Evolutionary conservation across 30 jellyfish, hydroid and myxozoan genomes (phyloP), one percentile per base, ranked within the genome.

Genomic region (Aurelia coerulea): DNA sequence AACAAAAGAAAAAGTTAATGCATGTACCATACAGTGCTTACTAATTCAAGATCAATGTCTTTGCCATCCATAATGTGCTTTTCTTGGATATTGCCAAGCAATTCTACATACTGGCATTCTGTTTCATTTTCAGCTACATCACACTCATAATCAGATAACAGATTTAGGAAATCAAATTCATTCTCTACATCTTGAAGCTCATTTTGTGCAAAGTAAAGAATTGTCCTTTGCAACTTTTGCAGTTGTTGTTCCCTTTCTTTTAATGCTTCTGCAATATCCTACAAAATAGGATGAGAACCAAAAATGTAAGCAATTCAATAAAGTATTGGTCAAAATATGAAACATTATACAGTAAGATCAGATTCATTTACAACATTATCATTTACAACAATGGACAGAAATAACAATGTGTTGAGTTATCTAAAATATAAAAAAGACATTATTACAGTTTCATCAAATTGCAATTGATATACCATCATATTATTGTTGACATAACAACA

Each of bases 1-100:
- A 46, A 9, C 2, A 3, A 8, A 13, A 46, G 56, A 46, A 9
- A 46, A 46, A 46, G 56, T 39, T 0, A 3, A 39, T 39, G 8
- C 5, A 2, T 46, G 6, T 6, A 4, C 1, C 8, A 14, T 9
- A 13, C 18, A 0, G 49, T 11, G 73, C 85, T 33, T 35, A 86
- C 95, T 79, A 86, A 37, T 53, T 86, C 95, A 37, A 86, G 69
- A 86, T 86, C 95, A 62, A 86, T 65, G 12, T 76, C 74, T 65
- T 69, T 63, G 32, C 83, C 76, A 37, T 62, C 49, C 33, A 11
- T 51, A 15, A 17, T n/a, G 6, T 46, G 75, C 37, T 52, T 65
- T n/a, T 74, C 46, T 19, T 52, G 52, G 2, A 84, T 73, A 1
- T 51, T 51, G 66, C 49, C 34, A n/a, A 84, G 82, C 63, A 84